Base-by-base conservation (phyloP, 2,888 invertebrate genomes). In the Dascillus cervinus region DNA sequence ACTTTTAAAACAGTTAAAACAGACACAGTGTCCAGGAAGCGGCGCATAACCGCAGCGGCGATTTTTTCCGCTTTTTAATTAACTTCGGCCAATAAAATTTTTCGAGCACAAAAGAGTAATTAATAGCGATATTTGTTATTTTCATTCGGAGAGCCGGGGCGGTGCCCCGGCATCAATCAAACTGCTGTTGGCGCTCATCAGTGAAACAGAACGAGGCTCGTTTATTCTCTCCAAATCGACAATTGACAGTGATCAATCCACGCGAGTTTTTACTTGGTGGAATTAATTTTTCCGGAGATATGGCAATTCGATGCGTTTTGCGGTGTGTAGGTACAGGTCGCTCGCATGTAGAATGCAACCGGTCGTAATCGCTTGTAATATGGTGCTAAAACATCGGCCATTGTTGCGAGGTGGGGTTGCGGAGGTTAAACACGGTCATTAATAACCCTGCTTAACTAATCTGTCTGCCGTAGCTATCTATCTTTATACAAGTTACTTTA, bases 361-460 rank as follows among this genome's bases (percentile, higher is more conserved):
- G 4, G 37, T 22, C 29, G 37, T 60, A 62, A 63, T 63, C 60
- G 58, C 52, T 59, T 59, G 61, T 65, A 64, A 64, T 64, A 53
- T 58, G 62, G 64, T 61, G 62, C 63, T 63, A 64, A 64, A 64
- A 61, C 62, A 60, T 58, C 58, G 56, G 57, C 60, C 58, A 62
- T 63, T 63, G 62, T 62, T 61, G 58, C 52, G 55, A 54, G 60
- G 61, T 62, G 66, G 69, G 66, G 67, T 67, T 62, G 64, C 55
- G 58, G 64, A 67, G 72, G 71, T 72, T 72, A 72, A 73, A 70
- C 70, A 70, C 62, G 69, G 68, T 72, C 71, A 73, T 73, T 73
- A 72, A 73, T 73, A 71, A 73, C 70, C 68, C 65, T 63, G 62
- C 61, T 71, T 71, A 72, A 72, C 72, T 72, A 72, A 73, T 73